Conservation (phyloP, 2,888 invertebrate species). For the Prenolepis imparis region DNA sequence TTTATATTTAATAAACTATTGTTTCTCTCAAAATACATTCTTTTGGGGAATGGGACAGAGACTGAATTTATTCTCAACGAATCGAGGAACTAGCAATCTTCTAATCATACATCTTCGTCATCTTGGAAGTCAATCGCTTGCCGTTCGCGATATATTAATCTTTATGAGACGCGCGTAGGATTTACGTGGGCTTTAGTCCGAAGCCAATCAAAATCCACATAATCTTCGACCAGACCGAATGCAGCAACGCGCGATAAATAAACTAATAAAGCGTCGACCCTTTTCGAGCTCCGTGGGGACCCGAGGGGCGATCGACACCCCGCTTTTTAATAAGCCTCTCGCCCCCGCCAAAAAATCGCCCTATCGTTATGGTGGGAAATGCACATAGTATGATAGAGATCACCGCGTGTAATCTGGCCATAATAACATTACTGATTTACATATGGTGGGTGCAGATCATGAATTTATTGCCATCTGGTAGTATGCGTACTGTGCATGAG, state of each 20-base stretch:
- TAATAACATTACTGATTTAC: conserved; percentile 84
- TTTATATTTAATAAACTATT: conserved; percentile 10
- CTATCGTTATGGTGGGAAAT: conserved; percentile 81
- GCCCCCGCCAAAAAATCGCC: conserved; percentile 60
- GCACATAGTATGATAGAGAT: conserved; percentile 77
- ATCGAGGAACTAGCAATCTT: conserved; percentile 33
- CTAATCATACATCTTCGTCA: conserved; percentile 42
- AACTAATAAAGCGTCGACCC: conserved; percentile 78
- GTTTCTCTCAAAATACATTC: background rate
- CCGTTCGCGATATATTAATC: conserved; percentile 76
- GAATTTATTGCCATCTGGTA: conserved; percentile 80
- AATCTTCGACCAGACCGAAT: conserved; percentile 77
- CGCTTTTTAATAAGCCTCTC: conserved; percentile 81
- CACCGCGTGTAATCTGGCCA: conserved; percentile 84
- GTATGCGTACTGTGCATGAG: conserved; percentile 50
- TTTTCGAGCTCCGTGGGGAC: conserved; percentile 39
- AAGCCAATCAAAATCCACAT: conserved; percentile 84
- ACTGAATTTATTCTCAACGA: conserved; percentile 21
- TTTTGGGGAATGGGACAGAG: background rate
- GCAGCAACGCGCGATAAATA: conserved; percentile 78
- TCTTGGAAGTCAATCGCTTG: conserved; percentile 65
- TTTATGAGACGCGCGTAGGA: conserved; percentile 80
- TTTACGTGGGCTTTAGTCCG: conserved; percentile 65
- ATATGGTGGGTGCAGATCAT: conserved; percentile 81
- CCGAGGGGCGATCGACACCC: conserved; percentile 75